These are phyloP conservation scores for Gibbula magus DNA, from an alignment of 2,888 invertebrate genomes.

Conservation along the genomic window DNA sequence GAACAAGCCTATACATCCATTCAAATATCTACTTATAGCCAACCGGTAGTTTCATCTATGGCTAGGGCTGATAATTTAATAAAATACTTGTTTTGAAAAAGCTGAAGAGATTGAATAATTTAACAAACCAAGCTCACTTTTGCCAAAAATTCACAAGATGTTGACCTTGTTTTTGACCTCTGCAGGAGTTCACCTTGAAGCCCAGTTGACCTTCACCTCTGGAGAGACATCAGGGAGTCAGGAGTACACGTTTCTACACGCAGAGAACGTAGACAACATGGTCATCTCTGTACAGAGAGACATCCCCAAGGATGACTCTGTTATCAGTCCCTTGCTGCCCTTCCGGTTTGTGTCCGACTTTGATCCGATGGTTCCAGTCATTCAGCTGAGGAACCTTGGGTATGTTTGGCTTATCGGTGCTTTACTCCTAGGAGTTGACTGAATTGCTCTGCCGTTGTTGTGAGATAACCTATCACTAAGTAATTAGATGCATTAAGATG, in stretches of 20 bases:
- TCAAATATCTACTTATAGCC: too few relatives aligned
- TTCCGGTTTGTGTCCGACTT: slow-evolving; percentile 53
- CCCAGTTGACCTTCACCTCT: slow-evolving; percentile 55
- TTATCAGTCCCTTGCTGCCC: slow-evolving; percentile 50
- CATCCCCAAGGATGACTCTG: slow-evolving; percentile 30
- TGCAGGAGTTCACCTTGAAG: slow-evolving; percentile 51
- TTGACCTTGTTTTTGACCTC: neutral
- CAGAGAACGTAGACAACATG: slow-evolving; percentile 29
- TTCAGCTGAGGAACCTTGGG: slow-evolving; percentile 53
- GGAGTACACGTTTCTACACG: slow-evolving; percentile 36
- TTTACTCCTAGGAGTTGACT: too few relatives aligned
- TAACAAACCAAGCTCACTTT: neutral
- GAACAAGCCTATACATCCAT: too few relatives aligned
- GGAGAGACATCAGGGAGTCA: slow-evolving; percentile 22
- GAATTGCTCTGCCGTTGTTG: too few relatives aligned
- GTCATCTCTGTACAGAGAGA: slow-evolving; percentile 35
- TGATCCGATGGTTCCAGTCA: slow-evolving; percentile 49
- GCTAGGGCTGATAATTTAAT: too few relatives aligned
- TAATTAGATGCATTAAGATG: too few relatives aligned
- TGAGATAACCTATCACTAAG: too few relatives aligned
- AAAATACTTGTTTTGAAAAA: too few relatives aligned
- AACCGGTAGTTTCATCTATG: too few relatives aligned
- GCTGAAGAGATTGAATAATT: neutral
- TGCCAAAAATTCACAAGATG: neutral
- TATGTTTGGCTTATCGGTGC: slow-evolving; percentile 32